A percentile compares a stretch with the other conserved stretches of the same genome.
Evolutionary conservation across 30 jellyfish, hydroid and myxozoan species (phyloP).

Genomic region (Turritopsis rubra): DNA sequence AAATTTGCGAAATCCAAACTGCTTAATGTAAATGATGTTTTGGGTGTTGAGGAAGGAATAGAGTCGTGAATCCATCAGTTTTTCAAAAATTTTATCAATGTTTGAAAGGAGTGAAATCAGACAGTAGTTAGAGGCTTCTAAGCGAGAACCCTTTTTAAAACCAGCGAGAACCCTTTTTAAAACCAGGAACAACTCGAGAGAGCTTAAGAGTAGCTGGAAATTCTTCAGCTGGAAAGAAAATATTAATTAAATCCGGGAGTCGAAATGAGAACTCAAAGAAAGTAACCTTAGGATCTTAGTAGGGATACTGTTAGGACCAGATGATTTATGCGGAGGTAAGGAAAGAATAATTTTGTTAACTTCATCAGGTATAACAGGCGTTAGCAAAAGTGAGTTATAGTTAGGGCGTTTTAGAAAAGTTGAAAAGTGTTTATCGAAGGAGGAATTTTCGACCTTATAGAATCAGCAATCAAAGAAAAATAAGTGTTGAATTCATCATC

Average conservation of each 20-base stretch:
- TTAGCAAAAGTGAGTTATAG: neutral
- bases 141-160: too few relatives aligned
- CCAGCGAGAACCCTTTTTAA: neutral
- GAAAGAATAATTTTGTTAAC: too few relatives aligned
- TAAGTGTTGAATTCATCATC: neutral
- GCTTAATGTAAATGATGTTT: too few relatives aligned
- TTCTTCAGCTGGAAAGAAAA: neutral
- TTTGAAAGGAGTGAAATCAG: neutral
- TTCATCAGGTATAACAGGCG: neutral
- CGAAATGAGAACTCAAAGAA: neutral
- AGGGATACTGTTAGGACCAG: neutral
- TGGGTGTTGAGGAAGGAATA: too few relatives aligned
- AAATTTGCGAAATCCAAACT: too few relatives aligned
- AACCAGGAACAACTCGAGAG: neutral
- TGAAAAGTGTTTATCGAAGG: neutral
- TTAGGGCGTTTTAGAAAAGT: neutral
- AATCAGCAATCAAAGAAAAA: neutral
- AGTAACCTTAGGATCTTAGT: neutral
- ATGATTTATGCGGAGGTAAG: neutral
- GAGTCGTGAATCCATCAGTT: too few relatives aligned
- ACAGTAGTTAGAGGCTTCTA: neutral
- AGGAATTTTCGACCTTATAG: neutral
- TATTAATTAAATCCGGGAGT: neutral
- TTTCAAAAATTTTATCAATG: too few relatives aligned
- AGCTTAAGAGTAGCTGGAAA: neutral